These are phyloP conservation scores for Coregonus sp. DNA, from an alignment of 2,797 vertebrate genomes.

Conservation along the genomic window DNA sequence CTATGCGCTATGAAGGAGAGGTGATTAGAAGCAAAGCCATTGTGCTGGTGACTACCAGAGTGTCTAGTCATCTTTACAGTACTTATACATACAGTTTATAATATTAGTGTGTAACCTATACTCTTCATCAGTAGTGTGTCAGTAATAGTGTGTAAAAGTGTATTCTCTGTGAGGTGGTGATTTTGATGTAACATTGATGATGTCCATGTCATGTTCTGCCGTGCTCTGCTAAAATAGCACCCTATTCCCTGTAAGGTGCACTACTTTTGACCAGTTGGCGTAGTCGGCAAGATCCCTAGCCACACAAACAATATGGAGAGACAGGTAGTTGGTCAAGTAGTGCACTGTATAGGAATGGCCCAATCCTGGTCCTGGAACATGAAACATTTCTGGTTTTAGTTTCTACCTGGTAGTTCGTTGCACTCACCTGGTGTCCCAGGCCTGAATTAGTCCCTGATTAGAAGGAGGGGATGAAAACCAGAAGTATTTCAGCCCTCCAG, in stretches of 20 bases:
- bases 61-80: conserved; percentile 6
- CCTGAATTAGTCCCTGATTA: too few species aligned
- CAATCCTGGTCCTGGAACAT: too few species aligned
- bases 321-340: too few species aligned
- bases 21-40: conserved; percentile 32
- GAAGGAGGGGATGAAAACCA: too few species aligned
- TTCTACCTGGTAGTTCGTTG: too few species aligned
- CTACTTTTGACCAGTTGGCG: neutral
- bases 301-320: too few species aligned
- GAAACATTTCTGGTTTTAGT: too few species aligned
- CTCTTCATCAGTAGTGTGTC: neutral
- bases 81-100: neutral
- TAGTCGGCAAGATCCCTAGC: too few species aligned
- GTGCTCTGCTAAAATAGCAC: neutral
- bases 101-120: conserved; percentile 5
- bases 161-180: neutral
- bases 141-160: neutral
- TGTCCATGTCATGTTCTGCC: neutral
- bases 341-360: conserved; percentile 24
- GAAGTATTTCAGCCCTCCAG: too few species aligned
- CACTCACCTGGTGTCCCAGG: too few species aligned
- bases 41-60: conserved; percentile 13
- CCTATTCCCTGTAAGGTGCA: neutral
- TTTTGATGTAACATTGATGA: too few species aligned
- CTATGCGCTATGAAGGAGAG: conserved; percentile 16